A percentile compares a stretch with the other conserved stretches of the same genome.
phyloP scores from a whole-genome alignment of 2,113 vertebrate species.

The Columbina picui region DNA sequence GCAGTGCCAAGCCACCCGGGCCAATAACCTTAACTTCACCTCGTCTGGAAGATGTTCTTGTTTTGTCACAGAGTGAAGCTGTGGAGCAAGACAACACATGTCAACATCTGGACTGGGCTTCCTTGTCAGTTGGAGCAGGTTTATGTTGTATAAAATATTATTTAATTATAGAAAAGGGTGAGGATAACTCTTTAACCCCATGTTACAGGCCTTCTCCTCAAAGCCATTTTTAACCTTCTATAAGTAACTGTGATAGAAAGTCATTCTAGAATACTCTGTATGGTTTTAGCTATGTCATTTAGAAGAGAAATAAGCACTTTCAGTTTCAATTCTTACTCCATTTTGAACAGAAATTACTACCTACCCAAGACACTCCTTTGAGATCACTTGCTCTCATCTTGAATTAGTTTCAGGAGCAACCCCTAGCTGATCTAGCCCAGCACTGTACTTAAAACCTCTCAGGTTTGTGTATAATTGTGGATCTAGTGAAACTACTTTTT shows the following conservation, averaged over 20 bases:
- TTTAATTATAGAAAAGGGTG: neutral
- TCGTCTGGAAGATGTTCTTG: neutral
- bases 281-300: neutral
- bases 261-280: neutral
- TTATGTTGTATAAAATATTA: accelerated
- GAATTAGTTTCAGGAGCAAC: neutral
- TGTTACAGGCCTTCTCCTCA: neutral
- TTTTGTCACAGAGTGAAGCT: neutral
- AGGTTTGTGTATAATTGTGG: neutral
- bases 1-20: neutral
- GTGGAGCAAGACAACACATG: neutral
- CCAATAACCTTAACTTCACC: neutral
- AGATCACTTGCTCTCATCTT: neutral
- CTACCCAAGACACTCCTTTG: neutral
- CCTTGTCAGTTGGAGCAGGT: neutral
- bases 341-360: neutral
- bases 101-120: no score
- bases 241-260: neutral
- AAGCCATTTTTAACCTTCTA: neutral
- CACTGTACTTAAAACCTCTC: neutral
- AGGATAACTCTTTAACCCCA: neutral
- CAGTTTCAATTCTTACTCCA: neutral
- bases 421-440: neutral
- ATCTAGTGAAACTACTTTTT: neutral
- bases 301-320: neutral